phyloP scores from a whole-genome alignment of 2,888 invertebrate species.

The Incurvaria masculella region DNA sequence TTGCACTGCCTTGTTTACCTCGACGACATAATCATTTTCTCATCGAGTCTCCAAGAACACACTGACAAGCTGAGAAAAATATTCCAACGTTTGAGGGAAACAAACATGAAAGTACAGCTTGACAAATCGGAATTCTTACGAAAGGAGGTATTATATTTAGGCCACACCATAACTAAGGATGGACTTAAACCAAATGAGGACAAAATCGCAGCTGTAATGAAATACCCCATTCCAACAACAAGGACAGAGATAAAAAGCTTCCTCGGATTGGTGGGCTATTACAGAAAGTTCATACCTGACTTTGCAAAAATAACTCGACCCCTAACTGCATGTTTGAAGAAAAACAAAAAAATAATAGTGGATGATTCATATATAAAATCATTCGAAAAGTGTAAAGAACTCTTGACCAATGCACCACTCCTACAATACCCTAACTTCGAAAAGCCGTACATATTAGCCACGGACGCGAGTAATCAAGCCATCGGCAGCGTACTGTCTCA shows the following conservation, averaged over 20 bases:
- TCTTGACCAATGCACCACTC: slow-evolving; percentile 15
- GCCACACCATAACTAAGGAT: slow-evolving; percentile 15
- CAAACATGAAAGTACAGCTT: too few species aligned
- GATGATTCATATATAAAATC: slow-evolving; percentile 9
- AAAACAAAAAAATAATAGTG: slow-evolving; percentile 11
- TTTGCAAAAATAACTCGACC: slow-evolving; percentile 21
- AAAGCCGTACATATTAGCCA: slow-evolving; percentile 20
- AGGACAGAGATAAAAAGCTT: slow-evolving; percentile 7
- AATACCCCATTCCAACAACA: slow-evolving; percentile 13
- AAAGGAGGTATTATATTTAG: slow-evolving; percentile 15
- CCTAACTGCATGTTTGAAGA: slow-evolving; percentile 12
- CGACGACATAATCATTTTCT: slow-evolving; percentile 24
- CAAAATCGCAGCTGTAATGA: slow-evolving; percentile 17
- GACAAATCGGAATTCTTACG: too few species aligned
- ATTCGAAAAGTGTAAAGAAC: slow-evolving; percentile 14
- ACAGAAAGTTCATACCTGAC: slow-evolving; percentile 24
- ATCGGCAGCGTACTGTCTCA: slow-evolving; percentile 22
- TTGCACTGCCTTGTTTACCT: slow-evolving; percentile 20
- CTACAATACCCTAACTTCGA: slow-evolving; percentile 20
- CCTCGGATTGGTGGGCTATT: slow-evolving; percentile 20
- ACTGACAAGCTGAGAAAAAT: slow-evolving; percentile 17
- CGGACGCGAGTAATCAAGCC: slow-evolving; percentile 22
- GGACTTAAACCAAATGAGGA: slow-evolving; percentile 8
- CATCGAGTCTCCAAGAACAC: slow-evolving; percentile 19
- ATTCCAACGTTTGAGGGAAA: slow-evolving; percentile 15